Evolutionary conservation across 2,797 vertebrate species (phyloP), one percentile per base, ranked within the genome.

Genomic region (Thunnus albacares): DNA sequence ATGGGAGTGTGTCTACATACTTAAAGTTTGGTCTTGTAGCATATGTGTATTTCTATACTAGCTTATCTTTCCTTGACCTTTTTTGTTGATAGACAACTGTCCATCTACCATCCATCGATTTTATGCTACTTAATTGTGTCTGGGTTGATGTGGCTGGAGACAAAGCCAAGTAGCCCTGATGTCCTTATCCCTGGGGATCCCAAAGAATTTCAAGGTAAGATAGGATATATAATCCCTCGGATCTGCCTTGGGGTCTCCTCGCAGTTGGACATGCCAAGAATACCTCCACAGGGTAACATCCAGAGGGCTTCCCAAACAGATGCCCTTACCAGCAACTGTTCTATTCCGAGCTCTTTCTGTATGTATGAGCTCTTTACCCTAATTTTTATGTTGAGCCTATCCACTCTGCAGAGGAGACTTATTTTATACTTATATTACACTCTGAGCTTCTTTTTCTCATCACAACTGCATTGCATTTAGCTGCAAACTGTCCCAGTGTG

Each of bases 361-460:
- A 41, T 56, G 10, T 24, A 24, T 43, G 52, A 45, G 18, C n/a
- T 38, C 45, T 5, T 41, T 13, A 38, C 18, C 24, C 9, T 7
- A 28, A 62, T 41, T 14, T 4, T 9, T 15, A 24, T 4, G 7
- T 9, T 28, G 30, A 57, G 6, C 17, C 17, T 2, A 18, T 9
- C 45, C 20, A 45, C n/a, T 17, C 57, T 20, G 6, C 33, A 63
- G 28, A 63, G 0, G 12, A 58, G 8, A 53, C 14, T 38, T 75
- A 65, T 22, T 70, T 58, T 30, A 30, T 30, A 30, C 28, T 30
- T 30, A 30, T 30, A 30, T 30, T 30, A 30, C 1, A 30, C 28
- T n/a, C 43, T 2, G 13, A 79, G 33, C 38, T n/a, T 56, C 28
- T 43, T 47, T 55, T 55, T 75, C 55, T 62, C 47, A 63, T 68